Evolutionary conservation across 2,888 invertebrate genomes (phyloP), one percentile per base, ranked within the genome.

Genomic region (Lottia scabra): DNA sequence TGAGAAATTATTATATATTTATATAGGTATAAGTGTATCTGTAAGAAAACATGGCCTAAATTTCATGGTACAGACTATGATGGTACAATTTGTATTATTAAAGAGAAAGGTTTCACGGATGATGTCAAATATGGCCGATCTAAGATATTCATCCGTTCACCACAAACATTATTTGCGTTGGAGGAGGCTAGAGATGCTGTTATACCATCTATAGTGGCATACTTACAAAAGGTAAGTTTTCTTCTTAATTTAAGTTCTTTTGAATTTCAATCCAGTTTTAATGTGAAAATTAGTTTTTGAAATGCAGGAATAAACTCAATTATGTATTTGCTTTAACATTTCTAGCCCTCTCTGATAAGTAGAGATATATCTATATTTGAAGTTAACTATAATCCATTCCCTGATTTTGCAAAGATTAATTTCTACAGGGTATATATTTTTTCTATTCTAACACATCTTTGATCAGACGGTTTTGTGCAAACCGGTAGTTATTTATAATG

Each of bases 11-110:
- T 19, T 65, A 67, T 73, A 71, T 62, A 81, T 83, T 71, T 73
- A 85, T 87, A 43, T 79, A 93, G 98, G 75, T 99, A 99, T 92
- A 99, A 99, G 92, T 96, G 98, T 95, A 94, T 98, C 81, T 96
- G 95, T 0, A 94, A 95, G 87, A 94, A 94, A 90, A 99, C 98
- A 2, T 99, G 99, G 99, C 99, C 99, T 46, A 98, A 97, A 91
- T 98, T 94, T 91, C 93, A 94, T 73, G 93, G 93, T 69, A 91
- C 90, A 69, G 94, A 94, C 80, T 93, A 93, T 85, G 96, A 97
- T 78, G 98, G 96, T 1, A 95, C 95, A 3, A 92, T 93, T 86
- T 94, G 94, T 76, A 93, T 99, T 76, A 92, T 98, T 80, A 92
- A 95, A 67, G 95, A 96, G 81, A 92, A 94, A 83, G 93, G 93